Evolutionary conservation across 2,888 invertebrate genomes (phyloP).

Genomic region (Epinotia nisella): DNA sequence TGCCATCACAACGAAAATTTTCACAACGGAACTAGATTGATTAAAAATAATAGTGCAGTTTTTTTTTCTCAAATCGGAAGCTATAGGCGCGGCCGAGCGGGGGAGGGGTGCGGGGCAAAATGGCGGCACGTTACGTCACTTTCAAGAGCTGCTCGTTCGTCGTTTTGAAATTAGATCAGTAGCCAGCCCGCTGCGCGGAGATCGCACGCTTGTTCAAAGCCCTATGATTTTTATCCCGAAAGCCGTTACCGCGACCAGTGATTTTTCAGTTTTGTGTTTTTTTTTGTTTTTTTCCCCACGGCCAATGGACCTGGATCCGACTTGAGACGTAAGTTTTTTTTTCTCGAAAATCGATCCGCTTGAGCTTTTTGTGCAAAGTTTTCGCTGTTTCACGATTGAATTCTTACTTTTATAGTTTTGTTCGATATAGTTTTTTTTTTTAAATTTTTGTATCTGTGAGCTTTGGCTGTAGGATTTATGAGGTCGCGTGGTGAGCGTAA

Average conservation of each 20-base stretch:
- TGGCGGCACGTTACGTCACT: constrained; percentile 81
- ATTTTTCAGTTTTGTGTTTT: constrained; percentile 59
- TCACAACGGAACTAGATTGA: constrained; percentile 60
- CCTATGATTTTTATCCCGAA: constrained; percentile 51
- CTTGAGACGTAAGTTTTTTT: constrained; percentile 66
- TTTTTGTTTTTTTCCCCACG: constrained; percentile 46
- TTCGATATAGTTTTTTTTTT: not conserved
- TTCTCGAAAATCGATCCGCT: constrained; percentile 61
- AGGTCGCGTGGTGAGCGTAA: constrained; percentile 1
- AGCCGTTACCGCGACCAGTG: constrained; percentile 56
- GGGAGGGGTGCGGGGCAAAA: constrained; percentile 67
- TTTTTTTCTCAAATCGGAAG: constrained; percentile 65
- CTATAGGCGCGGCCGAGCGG: constrained; percentile 64
- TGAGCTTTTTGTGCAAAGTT: constrained; percentile 64
- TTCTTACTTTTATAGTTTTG: constrained; percentile 9
- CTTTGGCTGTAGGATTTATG: constrained; percentile 11
- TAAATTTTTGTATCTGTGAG: constrained; percentile 7
- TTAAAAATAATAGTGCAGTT: constrained; percentile 73
- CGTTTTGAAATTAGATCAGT: constrained; percentile 82
- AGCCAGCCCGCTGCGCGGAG: constrained; percentile 65
- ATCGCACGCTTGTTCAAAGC: constrained; percentile 51
- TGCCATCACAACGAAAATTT: constrained; percentile 10
- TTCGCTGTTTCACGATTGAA: constrained; percentile 43
- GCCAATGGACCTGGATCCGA: constrained; percentile 52
- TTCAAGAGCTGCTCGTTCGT: constrained; percentile 67